Evolutionary conservation across 2,888 invertebrate species (phyloP).

Genomic region (Eupithecia exiguata): DNA sequence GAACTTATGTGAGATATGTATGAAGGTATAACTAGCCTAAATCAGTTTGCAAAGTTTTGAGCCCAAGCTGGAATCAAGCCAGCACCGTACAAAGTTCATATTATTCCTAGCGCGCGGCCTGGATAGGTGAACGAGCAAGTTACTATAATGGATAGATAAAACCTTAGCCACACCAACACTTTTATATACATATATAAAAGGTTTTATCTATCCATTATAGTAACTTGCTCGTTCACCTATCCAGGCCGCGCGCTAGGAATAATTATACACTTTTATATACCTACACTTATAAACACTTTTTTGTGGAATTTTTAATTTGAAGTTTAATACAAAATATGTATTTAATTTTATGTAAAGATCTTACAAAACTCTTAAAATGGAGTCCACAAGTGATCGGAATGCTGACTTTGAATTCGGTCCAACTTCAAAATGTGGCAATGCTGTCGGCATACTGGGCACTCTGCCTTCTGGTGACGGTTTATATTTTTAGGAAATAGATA

Average conservation of each 20-base stretch:
- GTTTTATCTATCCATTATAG: slow-evolving; percentile 23
- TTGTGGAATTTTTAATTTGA: neutral
- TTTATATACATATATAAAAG: neutral
- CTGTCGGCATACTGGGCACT: too few species aligned
- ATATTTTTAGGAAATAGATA: too few species aligned
- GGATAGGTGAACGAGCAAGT: slow-evolving; percentile 30
- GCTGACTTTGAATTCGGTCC: too few species aligned
- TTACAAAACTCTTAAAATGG: too few species aligned
- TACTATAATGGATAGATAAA: slow-evolving; percentile 24
- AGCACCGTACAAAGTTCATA: slow-evolving; percentile 32
- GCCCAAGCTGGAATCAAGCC: slow-evolving; percentile 30
- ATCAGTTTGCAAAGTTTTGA: slow-evolving; percentile 31
- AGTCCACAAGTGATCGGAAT: too few species aligned
- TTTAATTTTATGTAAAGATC: too few species aligned
- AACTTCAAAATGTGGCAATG: too few species aligned
- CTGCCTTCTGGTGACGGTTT: too few species aligned
- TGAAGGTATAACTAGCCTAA: slow-evolving; percentile 19
- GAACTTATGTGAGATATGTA: slow-evolving; percentile 15
- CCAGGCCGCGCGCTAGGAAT: slow-evolving; percentile 29
- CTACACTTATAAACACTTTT: too few species aligned
- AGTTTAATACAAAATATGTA: neutral
- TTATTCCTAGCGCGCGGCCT: slow-evolving; percentile 28
- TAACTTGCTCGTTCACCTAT: slow-evolving; percentile 29
- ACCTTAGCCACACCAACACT: slow-evolving; percentile 8
- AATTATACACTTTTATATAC: too few species aligned